Conservation (phyloP, 2,113 vertebrate species). For the Nothocercus julius region DNA sequence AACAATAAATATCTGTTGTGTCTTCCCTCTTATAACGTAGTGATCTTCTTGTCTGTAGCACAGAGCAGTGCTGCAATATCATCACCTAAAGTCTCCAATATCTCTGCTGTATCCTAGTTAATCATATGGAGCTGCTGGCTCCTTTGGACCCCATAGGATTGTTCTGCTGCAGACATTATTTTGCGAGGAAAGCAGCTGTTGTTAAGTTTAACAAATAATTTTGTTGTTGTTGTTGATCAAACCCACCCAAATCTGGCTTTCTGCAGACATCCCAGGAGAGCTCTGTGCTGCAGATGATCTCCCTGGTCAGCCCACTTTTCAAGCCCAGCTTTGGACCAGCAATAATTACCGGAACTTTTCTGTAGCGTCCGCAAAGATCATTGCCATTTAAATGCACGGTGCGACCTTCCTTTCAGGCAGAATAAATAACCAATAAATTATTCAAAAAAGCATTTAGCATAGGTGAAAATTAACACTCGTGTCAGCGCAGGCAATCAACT, state of each 20-base stretch:
- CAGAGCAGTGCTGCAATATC: not conserved
- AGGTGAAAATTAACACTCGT: slow-evolving; percentile 62
- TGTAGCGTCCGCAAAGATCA: not conserved
- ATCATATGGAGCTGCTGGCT: not conserved
- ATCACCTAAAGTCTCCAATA: not conserved
- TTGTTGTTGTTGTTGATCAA: not conserved
- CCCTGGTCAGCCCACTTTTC: not conserved
- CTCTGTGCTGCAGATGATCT: not conserved
- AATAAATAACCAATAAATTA: slow-evolving; percentile 72
- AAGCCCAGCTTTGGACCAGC: slow-evolving; percentile 2
- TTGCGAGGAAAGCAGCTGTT: not conserved
- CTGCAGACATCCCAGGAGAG: not conserved
- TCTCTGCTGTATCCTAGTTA: not conserved
- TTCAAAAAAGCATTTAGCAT: slow-evolving; percentile 59
- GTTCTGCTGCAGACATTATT: not conserved
- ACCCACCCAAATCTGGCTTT: not conserved
- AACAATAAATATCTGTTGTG: not conserved
- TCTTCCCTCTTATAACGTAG: not conserved
- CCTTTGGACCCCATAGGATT: not conserved
- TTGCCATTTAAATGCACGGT: slow-evolving; percentile 63
- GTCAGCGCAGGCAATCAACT: not conserved
- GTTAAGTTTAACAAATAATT: not conserved
- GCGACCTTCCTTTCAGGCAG: slow-evolving; percentile 61
- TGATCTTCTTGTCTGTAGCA: not conserved
- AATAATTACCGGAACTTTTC: slow-evolving; percentile 16